phyloP scores from a whole-genome alignment of 2,888 invertebrate species.

The Miltochrista miniata region DNA sequence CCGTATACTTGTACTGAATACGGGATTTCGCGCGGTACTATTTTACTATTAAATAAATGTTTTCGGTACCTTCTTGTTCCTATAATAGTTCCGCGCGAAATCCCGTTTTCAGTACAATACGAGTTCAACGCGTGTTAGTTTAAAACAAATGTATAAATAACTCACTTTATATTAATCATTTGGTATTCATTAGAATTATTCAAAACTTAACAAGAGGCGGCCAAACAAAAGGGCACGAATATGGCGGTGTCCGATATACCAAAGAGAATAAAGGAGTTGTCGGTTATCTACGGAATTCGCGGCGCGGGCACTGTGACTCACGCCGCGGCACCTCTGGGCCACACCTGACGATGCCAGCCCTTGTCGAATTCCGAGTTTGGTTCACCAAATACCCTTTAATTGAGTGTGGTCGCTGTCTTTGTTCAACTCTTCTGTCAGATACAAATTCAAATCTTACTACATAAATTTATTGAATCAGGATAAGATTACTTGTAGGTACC shows the following conservation, averaged over 20 bases:
- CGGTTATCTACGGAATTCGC: constrained; percentile 77
- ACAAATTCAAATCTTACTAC: constrained; percentile 1
- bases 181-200: constrained; percentile 57
- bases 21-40: no score
- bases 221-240: constrained; percentile 73
- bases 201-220: constrained; percentile 47
- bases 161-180: constrained; percentile 32
- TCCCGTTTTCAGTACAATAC: no score
- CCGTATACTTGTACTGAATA: no score
- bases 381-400: constrained; percentile 53
- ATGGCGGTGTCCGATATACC: constrained; percentile 63
- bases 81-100: no score
- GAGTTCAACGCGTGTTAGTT: no score
- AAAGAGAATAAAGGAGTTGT: constrained; percentile 71
- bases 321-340: constrained; percentile 51
- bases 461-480: neutral
- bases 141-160: no score
- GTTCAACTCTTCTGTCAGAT: constrained; percentile 24
- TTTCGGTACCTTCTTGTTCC: no score
- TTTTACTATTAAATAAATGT: no score
- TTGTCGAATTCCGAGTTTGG: constrained; percentile 64
- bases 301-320: constrained; percentile 69
- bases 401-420: constrained; percentile 42
- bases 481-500: no score
- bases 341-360: constrained; percentile 75